Evolutionary conservation across 1,140 invertebrate species (phyloP).

Genomic region (Atta texana): DNA sequence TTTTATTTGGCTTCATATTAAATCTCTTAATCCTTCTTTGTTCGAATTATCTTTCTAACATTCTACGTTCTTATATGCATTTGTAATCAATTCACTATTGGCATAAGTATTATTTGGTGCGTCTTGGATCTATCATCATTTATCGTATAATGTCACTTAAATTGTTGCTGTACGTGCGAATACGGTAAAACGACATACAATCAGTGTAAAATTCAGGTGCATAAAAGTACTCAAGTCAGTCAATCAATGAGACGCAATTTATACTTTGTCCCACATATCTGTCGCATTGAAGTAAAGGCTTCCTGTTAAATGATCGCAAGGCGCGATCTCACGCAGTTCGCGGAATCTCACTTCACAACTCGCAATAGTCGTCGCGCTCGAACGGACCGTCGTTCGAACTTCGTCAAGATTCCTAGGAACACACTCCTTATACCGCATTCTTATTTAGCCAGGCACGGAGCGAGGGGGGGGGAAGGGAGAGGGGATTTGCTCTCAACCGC

Average conservation of each 20-base stretch:
- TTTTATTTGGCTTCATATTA: background rate
- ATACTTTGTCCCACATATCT: background rate
- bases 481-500: slow-evolving; percentile 69
- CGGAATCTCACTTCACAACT: background rate
- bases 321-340: background rate
- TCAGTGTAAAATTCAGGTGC: background rate
- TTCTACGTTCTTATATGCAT: background rate
- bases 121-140: background rate
- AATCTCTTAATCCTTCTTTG: background rate
- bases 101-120: no score
- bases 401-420: slow-evolving; percentile 57
- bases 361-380: slow-evolving; percentile 1
- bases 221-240: background rate
- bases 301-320: background rate
- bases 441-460: slow-evolving; percentile 58
- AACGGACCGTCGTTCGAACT: slow-evolving; percentile 6
- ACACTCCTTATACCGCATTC: slow-evolving; percentile 64
- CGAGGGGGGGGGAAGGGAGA: slow-evolving; percentile 1
- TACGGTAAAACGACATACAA: background rate
- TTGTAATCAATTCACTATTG: background rate
- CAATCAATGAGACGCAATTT: background rate
- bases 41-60: background rate
- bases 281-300: background rate
- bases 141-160: background rate
- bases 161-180: background rate